Evolutionary conservation across 2,113 vertebrate species (phyloP), one percentile per base, ranked within the genome.

Genomic region (Narcine bancroftii): DNA sequence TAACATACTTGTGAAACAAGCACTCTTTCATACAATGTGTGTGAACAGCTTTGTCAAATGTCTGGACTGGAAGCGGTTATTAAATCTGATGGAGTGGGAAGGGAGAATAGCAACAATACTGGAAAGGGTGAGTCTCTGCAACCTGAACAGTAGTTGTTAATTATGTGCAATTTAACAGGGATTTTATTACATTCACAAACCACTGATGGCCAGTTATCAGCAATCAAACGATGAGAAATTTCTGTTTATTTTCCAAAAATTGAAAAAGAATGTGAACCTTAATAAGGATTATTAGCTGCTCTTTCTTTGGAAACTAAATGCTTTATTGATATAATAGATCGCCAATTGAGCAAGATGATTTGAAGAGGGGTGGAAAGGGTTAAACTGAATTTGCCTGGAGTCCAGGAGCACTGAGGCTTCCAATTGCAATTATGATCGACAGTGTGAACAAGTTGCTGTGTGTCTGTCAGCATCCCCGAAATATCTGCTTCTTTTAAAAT

Each of bases 341-440:
- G 15, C 15, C 36, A 21, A 6, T 9, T 56, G 11, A 53, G 77
- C 77, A 33, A 81, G 47, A 83, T 81, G 24, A 81, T 50, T 42
- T 53, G 81, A 63, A 39, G 17, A 50, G 81, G 53, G 33, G 3
- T 87, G n/a, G 81, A 87, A 87, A n/a, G 81, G 33, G 81, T 87
- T 87, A 87, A 87, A 63, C 33, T 87, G 53, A 60, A 60, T 39
- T 87, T 87, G 81, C 29, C 50, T 85, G 53, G 81, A 60, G n/a
- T 87, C 26, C 53, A 36, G 81, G 33, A 87, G 33, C 81, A 60
- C 53, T 36, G 81, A 87, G 36, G 81, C 81, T 60, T 63, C 81
- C 81, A 87, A 87, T 87, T 87, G 56, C 81, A 87, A 36, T 60
- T 60, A 87, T 60, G 53, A 87, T 87, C 42, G 47, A 50, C 81